Conservation (phyloP, 1,140 invertebrate genomes). For the Gonioctena quinquepunctata region DNA sequence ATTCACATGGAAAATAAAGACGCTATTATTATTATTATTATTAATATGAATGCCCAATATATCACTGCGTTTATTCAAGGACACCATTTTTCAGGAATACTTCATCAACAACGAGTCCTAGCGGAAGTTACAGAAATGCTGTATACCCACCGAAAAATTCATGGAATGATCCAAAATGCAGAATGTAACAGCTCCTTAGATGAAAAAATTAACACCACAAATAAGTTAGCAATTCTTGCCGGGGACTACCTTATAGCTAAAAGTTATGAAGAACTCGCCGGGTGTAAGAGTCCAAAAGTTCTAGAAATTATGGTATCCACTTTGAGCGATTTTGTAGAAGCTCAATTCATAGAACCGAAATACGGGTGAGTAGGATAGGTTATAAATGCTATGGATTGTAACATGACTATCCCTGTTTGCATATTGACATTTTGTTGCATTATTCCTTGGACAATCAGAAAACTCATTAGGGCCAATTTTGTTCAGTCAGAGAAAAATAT, state of each 20-base stretch:
- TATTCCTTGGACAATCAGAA: no score
- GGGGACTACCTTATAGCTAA: conserved; percentile 68
- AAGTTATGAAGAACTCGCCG: conserved; percentile 83
- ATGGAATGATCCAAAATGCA: conserved; percentile 69
- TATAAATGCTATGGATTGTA: no score
- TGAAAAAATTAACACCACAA: conserved; percentile 87
- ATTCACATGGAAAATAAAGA: no score
- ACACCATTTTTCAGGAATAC: conserved; percentile 43
- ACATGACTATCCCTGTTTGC: no score
- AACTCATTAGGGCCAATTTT: no score
- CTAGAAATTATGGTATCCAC: conserved; percentile 86
- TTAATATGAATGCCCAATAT: no score
- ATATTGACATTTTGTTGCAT: no score
- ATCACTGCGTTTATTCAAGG: no score
- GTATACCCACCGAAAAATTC: conserved; percentile 90
- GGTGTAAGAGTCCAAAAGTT: conserved; percentile 76
- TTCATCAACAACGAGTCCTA: conserved; percentile 83
- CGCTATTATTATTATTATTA: no score
- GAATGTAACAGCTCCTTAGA: conserved; percentile 57
- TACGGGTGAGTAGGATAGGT: no score
- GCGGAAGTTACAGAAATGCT: conserved; percentile 98
- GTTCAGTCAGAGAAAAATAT: conserved; percentile 75
- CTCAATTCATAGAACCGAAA: conserved; percentile 82
- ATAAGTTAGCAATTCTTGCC: conserved; percentile 90
- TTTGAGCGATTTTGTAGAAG: conserved; percentile 82